Base-by-base conservation (phyloP, 2,888 invertebrate genomes). In the Lasioglossum leucozonium region DNA sequence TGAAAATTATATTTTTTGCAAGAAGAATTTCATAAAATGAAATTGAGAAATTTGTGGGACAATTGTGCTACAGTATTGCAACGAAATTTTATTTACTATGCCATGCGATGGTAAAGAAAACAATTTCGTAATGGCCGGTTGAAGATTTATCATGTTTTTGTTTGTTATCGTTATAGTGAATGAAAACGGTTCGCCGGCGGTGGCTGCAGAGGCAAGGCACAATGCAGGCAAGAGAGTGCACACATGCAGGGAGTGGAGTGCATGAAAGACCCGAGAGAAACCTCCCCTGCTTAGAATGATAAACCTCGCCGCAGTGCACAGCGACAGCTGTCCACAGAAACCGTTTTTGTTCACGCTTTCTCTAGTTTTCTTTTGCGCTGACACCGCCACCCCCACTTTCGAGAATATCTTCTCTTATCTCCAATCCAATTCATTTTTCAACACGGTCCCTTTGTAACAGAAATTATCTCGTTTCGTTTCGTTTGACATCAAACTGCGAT, bases 241-340 rank as follows among this genome's bases (percentile, higher is more conserved):
- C 42, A 62, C 62, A 62, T 16, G 30, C 62, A 62, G 62, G 30
- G 62, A 62, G 6, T 30, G 77, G 11, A 37, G 67, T 37, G 74
- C 2, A 79, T 58, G 82, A 47, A 76, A 83, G 80, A 72, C 81
- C 44, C 75, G 72, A 80, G 76, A 87, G 84, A 87, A 91, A 87
- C 92, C 92, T 92, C 90, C 92, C 92, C 88, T 92, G 88, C 83
- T 87, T 87, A 67, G 86, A 90, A 90, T 79, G 91, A 92, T 91
- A 88, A 91, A 88, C 82, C 88, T 88, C 74, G 79, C 80, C 73
- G 65, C 16, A 62, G 58, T 16, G 78, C 77, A 62, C 69, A 83
- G 71, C 84, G 79, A 84, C 92, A 91, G 92, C 92, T 91, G 92
- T 86, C 85, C 87, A 72, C 81, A 58, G 82, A 77, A 80, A 81